Conservation (phyloP, 2,797 vertebrate species). For the Mionectes olivaceus region DNA sequence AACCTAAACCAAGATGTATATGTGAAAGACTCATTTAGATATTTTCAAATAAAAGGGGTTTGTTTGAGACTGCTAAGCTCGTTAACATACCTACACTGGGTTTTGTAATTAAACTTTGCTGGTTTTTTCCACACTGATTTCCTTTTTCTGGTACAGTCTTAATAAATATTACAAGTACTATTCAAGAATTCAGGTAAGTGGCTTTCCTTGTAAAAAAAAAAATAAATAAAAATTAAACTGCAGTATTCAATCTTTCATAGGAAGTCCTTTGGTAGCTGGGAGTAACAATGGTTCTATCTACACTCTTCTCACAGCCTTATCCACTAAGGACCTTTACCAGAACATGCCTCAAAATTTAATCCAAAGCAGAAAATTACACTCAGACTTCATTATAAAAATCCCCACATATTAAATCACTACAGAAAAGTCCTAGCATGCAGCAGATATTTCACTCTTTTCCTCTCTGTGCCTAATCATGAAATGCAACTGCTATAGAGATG, state of each 20-base stretch:
- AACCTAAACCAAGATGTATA: constrained; percentile 15
- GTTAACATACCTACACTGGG: constrained; percentile 19
- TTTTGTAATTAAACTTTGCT: constrained; percentile 57
- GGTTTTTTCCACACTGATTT: not conserved
- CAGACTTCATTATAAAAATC: not conserved
- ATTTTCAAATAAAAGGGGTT: constrained; percentile 67
- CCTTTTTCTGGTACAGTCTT: constrained; percentile 1
- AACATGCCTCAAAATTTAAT: not conserved
- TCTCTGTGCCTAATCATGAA: not conserved
- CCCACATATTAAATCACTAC: not conserved
- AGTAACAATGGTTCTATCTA: not conserved
- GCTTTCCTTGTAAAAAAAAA: constrained; percentile 10
- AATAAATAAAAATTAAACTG: constrained; percentile 14
- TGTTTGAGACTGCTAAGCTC: constrained; percentile 47
- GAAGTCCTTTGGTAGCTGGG: not conserved
- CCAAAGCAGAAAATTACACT: not conserved
- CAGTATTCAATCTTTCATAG: not conserved
- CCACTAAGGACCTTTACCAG: not conserved
- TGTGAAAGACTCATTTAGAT: constrained; percentile 53
- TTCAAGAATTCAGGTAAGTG: constrained; percentile 47
- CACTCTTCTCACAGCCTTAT: not conserved
- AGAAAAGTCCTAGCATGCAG: not conserved
- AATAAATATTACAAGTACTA: constrained; percentile 39
- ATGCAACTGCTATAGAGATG: not conserved
- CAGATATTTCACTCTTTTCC: not conserved